phyloP scores from a whole-genome alignment of 2,888 invertebrate species.

The Dioctria linearis region DNA sequence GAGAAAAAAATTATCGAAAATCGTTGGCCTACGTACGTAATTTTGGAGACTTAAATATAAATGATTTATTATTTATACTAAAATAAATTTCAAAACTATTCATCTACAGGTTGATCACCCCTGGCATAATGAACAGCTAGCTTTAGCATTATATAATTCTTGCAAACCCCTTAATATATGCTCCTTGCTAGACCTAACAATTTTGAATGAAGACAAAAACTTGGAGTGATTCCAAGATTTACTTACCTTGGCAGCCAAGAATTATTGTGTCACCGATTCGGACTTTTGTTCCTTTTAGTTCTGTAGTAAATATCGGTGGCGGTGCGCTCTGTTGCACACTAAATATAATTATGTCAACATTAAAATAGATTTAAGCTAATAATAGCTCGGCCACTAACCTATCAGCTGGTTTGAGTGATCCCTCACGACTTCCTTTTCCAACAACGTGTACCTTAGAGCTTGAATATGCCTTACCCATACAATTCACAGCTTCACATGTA shows the following conservation, averaged over 20 bases:
- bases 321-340: constrained; percentile 71
- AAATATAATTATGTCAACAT: constrained; percentile 18
- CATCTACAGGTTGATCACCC: neutral
- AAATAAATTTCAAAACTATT: no score
- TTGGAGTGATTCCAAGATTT: constrained; percentile 42
- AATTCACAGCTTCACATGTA: constrained; percentile 90
- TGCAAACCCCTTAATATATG: constrained; percentile 25
- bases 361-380: constrained; percentile 40
- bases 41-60: no score
- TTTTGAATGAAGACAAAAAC: constrained; percentile 24
- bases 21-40: no score
- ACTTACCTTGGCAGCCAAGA: constrained; percentile 81
- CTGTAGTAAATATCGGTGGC: constrained; percentile 84
- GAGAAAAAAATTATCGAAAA: no score
- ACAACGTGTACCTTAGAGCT: constrained; percentile 88
- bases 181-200: neutral
- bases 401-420: constrained; percentile 79
- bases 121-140: neutral
- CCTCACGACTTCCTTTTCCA: constrained; percentile 81
- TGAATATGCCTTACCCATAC: constrained; percentile 88
- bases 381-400: constrained; percentile 70
- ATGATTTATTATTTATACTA: no score
- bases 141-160: no score
- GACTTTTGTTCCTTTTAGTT: constrained; percentile 81
- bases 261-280: constrained; percentile 84